A percentile compares a stretch with the other conserved stretches of the same genome.
These are phyloP conservation scores for Asobara japonica DNA, from an alignment of 1,140 invertebrate species.

Conservation along the genomic window DNA sequence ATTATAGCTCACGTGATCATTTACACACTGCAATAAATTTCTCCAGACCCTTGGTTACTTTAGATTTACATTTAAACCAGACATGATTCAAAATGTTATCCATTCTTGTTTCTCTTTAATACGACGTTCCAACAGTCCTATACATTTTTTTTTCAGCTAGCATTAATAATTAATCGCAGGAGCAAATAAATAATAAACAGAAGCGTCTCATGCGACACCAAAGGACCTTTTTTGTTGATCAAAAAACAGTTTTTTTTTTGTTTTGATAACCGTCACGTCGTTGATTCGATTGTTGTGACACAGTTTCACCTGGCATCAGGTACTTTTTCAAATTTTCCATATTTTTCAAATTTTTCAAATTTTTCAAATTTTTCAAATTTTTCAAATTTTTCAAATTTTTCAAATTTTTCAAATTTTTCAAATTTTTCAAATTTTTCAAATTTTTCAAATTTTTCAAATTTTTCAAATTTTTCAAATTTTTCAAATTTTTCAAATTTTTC, in stretches of 20 bases:
- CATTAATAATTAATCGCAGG: not conserved
- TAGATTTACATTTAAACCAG: not conserved
- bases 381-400: too few species aligned
- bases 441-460: too few species aligned
- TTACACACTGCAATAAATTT: constrained; percentile 6
- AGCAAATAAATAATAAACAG: not conserved
- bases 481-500: too few species aligned
- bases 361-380: too few species aligned
- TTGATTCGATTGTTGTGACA: not conserved
- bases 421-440: too few species aligned
- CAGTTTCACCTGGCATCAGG: too few species aligned
- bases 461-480: too few species aligned
- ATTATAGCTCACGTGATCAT: constrained; percentile 25
- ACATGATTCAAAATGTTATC: not conserved
- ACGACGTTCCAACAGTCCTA: not conserved
- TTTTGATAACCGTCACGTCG: not conserved
- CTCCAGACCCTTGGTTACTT: not conserved
- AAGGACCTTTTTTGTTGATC: not conserved
- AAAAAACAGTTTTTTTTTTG: not conserved
- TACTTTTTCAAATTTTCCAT: too few species aligned
- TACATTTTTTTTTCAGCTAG: not conserved
- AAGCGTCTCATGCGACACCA: not conserved
- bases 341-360: too few species aligned
- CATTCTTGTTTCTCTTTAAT: not conserved
- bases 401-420: too few species aligned